These are phyloP conservation scores for Bombus haemorrhoidalis DNA, from an alignment of 1,140 invertebrate species.

Conservation along the genomic window DNA sequence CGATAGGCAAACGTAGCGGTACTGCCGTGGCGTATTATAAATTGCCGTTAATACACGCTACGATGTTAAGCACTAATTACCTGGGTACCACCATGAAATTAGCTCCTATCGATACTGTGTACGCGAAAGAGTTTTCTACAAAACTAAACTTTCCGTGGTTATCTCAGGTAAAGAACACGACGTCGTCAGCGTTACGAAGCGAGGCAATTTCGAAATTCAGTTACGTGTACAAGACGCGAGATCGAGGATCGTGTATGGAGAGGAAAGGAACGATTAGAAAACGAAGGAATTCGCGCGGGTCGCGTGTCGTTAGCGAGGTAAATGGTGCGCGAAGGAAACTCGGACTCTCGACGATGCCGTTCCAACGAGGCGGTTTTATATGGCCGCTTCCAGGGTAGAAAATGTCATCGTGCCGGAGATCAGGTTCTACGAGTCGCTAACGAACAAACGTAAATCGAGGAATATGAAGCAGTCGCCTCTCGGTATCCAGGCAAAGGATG, in stretches of 20 bases:
- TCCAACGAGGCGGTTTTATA: slow-evolving; percentile 15
- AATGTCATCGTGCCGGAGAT: slow-evolving; percentile 52
- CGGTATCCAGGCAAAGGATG: slow-evolving; percentile 55
- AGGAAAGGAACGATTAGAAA: slow-evolving; percentile 17
- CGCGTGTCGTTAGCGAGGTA: slow-evolving; percentile 41
- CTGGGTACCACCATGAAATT: slow-evolving; percentile 36
- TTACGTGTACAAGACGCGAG: not conserved
- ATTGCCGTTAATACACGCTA: slow-evolving; percentile 30
- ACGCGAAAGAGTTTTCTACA: not conserved
- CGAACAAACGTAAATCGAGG: slow-evolving; percentile 55
- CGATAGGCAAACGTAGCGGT: slow-evolving; percentile 51
- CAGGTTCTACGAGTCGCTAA: slow-evolving; percentile 50
- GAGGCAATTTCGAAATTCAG: not conserved
- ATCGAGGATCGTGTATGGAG: not conserved
- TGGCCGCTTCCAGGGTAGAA: slow-evolving; percentile 23
- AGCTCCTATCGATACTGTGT: slow-evolving; percentile 10
- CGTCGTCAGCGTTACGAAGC: not conserved
- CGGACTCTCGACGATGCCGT: not conserved
- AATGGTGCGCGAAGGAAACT: slow-evolving; percentile 41
- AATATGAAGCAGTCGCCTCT: slow-evolving; percentile 43
- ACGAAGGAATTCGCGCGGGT: slow-evolving; percentile 17
- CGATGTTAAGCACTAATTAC: slow-evolving; percentile 44
- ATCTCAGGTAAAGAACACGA: not conserved
- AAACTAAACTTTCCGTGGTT: not conserved
- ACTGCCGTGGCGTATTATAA: slow-evolving; percentile 32